Evolutionary conservation across 23 tunicate genomes (phyloP), one percentile per base, ranked within the genome.

Genomic region (Styela clava): DNA sequence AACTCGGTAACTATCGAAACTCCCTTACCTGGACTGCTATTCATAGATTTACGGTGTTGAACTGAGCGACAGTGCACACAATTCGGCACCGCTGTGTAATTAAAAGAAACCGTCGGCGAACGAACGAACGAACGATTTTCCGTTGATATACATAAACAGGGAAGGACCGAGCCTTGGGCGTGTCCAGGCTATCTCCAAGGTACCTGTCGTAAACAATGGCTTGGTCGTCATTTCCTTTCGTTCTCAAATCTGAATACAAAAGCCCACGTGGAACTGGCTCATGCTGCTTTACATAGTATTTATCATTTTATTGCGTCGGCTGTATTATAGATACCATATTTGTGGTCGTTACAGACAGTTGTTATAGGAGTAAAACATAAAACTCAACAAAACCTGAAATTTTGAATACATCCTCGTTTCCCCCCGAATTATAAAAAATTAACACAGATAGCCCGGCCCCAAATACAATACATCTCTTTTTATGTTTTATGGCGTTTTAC

Each of bases 131-230:
- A 67, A 67, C 71, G 71, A 64, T 76, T 51, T 44, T 76, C 81
- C 81, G 64, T 76, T 76, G 65, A 76, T 71, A 76, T n/a, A 76
- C 31, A 73, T 33, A n/a, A n/a, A 35, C 31, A 12, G 26, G 65
- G 64, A 22, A 18, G 81, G n/a, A 27, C 25, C 33, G 23, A 27
- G 44, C 7, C 35, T 26, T 36, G 23, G 81, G 81, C 81, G 12
- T 12, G 81, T 56, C 81, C 81, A 26, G 81, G 27, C 81, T 9
- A 76, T 76, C 81, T 31, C 81, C 65, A 44, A 35, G 81, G 81
- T 9, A 52, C 64, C 64, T 44, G 64, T 24, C 64, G 29, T 52
- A 76, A 76, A 76, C 81, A 76, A 76, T 76, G 81, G 44, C 64
- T 36, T 31, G 23, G 34, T 71, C 77, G 77, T 71, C 77, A 71